A percentile compares a stretch with the other conserved stretches of the same genome.
Conservation (phyloP, 2,113 vertebrate genomes). For the Pycnonotus jocosus region DNA sequence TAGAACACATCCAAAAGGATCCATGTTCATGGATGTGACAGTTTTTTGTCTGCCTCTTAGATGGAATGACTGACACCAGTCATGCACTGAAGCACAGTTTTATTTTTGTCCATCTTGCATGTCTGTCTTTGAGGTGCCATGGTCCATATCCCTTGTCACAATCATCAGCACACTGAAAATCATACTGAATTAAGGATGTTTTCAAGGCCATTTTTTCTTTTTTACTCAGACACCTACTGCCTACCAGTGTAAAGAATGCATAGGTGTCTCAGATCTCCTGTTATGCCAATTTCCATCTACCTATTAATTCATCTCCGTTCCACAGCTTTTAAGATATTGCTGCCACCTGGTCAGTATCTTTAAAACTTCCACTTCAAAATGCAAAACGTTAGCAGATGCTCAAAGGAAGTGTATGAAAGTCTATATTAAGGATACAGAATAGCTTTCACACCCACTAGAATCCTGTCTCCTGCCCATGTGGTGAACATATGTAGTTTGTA, state of each 20-base stretch:
- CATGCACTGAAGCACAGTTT: neutral
- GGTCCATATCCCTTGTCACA: neutral
- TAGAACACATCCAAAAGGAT: neutral
- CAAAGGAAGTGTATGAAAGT: neutral
- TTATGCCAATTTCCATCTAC: neutral
- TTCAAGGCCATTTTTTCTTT: neutral
- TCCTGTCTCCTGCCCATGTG: conserved; percentile 28
- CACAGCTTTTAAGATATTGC: neutral
- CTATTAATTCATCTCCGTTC: neutral
- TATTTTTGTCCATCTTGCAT: neutral
- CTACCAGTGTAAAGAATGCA: neutral
- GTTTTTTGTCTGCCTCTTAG: neutral
- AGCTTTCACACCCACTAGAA: conserved; percentile 4
- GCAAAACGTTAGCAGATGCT: conserved; percentile 36
- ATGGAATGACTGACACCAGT: neutral
- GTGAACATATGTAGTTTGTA: conserved; percentile 9
- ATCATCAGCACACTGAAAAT: neutral
- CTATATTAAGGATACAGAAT: conserved; percentile 4
- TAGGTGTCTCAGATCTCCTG: neutral
- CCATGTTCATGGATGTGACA: neutral
- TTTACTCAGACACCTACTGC: neutral
- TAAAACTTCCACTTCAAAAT: conserved; percentile 1
- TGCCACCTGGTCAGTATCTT: neutral
- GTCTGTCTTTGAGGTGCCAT: neutral
- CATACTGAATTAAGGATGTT: neutral